phyloP scores from a whole-genome alignment of 2,888 invertebrate species.

The Tridacna crocea region DNA sequence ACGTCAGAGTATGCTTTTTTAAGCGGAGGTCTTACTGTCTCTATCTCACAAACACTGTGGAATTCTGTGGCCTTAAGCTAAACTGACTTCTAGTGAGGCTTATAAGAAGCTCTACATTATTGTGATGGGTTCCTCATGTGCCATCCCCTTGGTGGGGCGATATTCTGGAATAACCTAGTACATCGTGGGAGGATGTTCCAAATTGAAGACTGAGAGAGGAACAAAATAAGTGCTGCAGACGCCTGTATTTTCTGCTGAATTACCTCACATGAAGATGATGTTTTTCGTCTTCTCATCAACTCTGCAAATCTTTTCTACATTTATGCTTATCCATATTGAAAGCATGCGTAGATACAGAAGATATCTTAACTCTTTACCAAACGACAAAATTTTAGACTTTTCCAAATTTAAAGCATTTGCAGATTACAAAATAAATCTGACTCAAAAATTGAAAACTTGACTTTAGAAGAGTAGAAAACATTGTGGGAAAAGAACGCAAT shows the following conservation, averaged over 20 bases:
- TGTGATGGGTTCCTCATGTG: slow-evolving; percentile 13
- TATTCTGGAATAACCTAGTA: not conserved
- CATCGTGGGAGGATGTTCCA: not conserved
- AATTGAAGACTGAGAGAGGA: not conserved
- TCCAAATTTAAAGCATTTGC: not conserved
- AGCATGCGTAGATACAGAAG: too few relatives aligned
- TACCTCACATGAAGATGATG: not conserved
- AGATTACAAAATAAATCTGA: not conserved
- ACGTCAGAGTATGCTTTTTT: slow-evolving; percentile 85
- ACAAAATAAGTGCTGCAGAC: not conserved
- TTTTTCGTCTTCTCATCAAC: not conserved
- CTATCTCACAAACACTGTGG: not conserved
- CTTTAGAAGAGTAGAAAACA: not conserved
- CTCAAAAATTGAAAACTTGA: not conserved
- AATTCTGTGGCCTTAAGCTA: slow-evolving; percentile 13
- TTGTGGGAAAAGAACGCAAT: not conserved
- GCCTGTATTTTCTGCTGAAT: not conserved
- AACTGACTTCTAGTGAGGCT: not conserved
- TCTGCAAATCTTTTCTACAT: not conserved
- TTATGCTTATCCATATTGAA: not conserved
- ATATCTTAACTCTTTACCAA: not conserved
- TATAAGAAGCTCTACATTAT: not conserved
- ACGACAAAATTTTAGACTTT: not conserved
- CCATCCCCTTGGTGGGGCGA: slow-evolving; percentile 15
- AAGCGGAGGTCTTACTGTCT: slow-evolving; percentile 39